Evolutionary conservation across 2,113 vertebrate genomes (phyloP), one percentile per base, ranked within the genome.

Genomic region (Cephalopterus ornatus): DNA sequence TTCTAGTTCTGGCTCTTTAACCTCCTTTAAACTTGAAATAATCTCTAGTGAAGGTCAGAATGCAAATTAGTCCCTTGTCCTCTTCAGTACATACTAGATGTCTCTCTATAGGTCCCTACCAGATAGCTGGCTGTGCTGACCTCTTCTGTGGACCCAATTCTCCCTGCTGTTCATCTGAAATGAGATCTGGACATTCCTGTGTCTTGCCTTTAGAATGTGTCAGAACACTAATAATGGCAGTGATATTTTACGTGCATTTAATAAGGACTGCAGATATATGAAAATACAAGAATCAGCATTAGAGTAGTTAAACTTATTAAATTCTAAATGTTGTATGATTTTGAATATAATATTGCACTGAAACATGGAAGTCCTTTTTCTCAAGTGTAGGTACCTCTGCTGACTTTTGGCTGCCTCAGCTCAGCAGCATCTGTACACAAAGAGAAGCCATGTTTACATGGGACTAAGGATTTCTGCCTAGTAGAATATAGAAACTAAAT

Each of bases 71-170:
- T 72, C 18, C 13, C 14, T 8, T 46, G 8, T 75, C 35, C 15
- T 68, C 18, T 28, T 47, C 39, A 37, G 39, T 30, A 14, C 6
- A 2, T 59, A 21, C 13, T 9, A 4, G 26, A 8, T 42, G 44
- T 37, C 16, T 52, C 23, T 62, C 42, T 30, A 2, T 28, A 37
- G 9, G 14, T 55, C 23, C 22, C 9, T 81, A 19, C 3, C 13
- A 50, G 19, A 14, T 65, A 58, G 24, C 24, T 44, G 28, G 3
- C n/a, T 65, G 21, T 37, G 65, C 30, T 61, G 18, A 37, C 14
- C 9, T 22, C 4, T 59, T 49, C 27, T 58, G 49, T 3, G 0
- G 4, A 70, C 37, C 11, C 16, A 56, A 0, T 17, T 59, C 7
- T 84, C 11, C 20, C 27, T 49, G 5, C 12, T 46, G 19, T 50